A percentile compares a stretch with the other conserved stretches of the same genome.
These are phyloP conservation scores for Chironomus riparius DNA, from an alignment of 2,888 invertebrate genomes.

Conservation along the genomic window DNA sequence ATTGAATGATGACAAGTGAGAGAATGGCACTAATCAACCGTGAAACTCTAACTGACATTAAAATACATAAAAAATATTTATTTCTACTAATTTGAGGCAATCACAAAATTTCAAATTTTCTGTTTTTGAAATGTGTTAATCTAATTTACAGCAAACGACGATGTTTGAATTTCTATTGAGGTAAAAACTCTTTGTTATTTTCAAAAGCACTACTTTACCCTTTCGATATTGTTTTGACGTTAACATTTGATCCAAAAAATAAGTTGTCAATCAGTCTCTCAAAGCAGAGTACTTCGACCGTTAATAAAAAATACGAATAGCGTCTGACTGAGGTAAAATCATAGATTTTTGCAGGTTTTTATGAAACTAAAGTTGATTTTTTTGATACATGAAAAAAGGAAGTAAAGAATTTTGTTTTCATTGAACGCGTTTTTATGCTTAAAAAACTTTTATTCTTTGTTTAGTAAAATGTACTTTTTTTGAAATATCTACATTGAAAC, in stretches of 20 bases:
- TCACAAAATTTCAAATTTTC: neutral
- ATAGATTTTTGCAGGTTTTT: too few relatives aligned
- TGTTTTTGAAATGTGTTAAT: neutral
- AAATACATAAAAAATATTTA: too few relatives aligned
- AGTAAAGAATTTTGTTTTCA: too few relatives aligned
- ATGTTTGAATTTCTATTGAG: neutral
- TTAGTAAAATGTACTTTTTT: too few relatives aligned
- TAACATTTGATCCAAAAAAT: conserved; percentile 10
- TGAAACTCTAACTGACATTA: conserved; percentile 4
- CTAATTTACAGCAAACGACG: neutral
- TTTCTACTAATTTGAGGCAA: neutral
- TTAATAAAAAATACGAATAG: too few relatives aligned
- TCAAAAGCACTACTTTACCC: neutral
- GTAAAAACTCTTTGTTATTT: neutral
- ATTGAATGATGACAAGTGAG: neutral
- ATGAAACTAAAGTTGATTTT: too few relatives aligned
- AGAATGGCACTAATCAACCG: conserved; percentile 23
- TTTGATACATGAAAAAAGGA: too few relatives aligned
- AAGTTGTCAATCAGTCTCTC: conserved; percentile 20
- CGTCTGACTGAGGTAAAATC: too few relatives aligned
- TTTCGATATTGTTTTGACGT: neutral
- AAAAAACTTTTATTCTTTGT: too few relatives aligned
- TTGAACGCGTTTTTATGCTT: too few relatives aligned
- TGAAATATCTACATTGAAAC: neutral
- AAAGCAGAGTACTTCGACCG: too few relatives aligned